Conservation (phyloP, 2,888 invertebrate species). For the Drosophila limbata region DNA sequence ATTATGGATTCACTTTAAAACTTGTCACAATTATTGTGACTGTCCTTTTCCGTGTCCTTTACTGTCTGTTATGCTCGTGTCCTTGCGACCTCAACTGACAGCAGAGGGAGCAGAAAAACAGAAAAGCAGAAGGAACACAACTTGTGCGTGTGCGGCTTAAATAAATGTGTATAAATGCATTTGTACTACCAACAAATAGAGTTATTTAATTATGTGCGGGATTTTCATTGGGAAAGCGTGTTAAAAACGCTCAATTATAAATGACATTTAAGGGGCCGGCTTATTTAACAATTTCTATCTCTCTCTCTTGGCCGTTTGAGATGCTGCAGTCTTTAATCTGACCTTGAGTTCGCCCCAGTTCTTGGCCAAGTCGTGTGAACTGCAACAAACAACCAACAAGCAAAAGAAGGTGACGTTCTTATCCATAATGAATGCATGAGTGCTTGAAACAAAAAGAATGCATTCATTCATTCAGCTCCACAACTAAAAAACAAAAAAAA, state of each 20-base stretch:
- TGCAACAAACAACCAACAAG: constrained; percentile 41
- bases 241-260: constrained; percentile 46
- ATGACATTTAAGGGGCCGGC: constrained; percentile 24
- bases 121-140: constrained; percentile 4
- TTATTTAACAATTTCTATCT: constrained; percentile 10
- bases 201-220: constrained; percentile 42
- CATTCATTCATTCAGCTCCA: constrained; percentile 37
- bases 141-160: constrained; percentile 27
- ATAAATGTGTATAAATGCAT: constrained; percentile 1
- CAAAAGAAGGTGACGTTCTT: constrained; percentile 37
- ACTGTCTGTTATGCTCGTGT: constrained; percentile 15
- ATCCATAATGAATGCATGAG: constrained; percentile 56
- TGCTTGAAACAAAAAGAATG: constrained; percentile 47
- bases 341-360: constrained; percentile 55
- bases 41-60: constrained; percentile 16
- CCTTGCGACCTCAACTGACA: constrained; percentile 31
- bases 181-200: constrained; percentile 18
- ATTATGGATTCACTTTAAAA: constrained; percentile 21
- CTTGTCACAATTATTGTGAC: constrained; percentile 33
- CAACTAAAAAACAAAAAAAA: neutral
- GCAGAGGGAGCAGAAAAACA: constrained; percentile 2
- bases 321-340: constrained; percentile 37
- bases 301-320: constrained; percentile 7
- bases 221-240: constrained; percentile 30
- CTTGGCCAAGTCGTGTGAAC: constrained; percentile 41